These are phyloP conservation scores for Brachionus rubens DNA, from an alignment of 1,140 invertebrate genomes.

Conservation along the genomic window DNA sequence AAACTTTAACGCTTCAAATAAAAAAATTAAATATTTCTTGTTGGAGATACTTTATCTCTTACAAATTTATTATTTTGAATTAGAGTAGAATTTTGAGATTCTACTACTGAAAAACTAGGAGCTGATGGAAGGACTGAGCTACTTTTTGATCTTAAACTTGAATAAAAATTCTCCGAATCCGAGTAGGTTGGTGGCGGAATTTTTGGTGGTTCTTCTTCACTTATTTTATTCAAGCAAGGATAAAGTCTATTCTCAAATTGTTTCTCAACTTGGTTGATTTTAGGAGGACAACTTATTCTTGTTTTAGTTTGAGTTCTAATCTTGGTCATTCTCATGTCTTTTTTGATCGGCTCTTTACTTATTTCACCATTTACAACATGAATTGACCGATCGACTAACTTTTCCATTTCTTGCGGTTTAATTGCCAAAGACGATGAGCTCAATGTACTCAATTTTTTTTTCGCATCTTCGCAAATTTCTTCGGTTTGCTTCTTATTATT, in stretches of 20 bases:
- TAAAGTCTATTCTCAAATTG: background rate
- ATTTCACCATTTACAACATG: background rate
- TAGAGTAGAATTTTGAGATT: background rate
- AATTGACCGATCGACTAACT: background rate
- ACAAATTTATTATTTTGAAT: background rate
- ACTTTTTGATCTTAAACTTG: background rate
- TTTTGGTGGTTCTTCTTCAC: constrained; percentile 9
- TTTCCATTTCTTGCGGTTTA: background rate
- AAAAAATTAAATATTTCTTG: constrained; percentile 20
- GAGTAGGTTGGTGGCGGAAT: constrained; percentile 38
- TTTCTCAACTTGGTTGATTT: background rate
- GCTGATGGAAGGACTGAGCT: constrained; percentile 30
- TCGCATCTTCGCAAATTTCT: constrained; percentile 9
- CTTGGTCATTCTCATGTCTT: background rate
- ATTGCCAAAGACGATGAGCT: background rate
- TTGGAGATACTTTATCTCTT: background rate
- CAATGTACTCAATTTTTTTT: background rate
- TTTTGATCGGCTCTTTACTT: background rate
- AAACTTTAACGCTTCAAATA: no score
- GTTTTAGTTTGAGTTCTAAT: background rate
- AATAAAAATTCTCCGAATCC: constrained; percentile 26
- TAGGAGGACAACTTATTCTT: background rate
- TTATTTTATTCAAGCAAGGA: constrained; percentile 1
- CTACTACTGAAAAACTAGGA: background rate
- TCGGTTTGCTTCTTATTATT: constrained; percentile 15